These are phyloP conservation scores for Tenthredo notha DNA, from an alignment of 2,888 invertebrate species.

Conservation along the genomic window DNA sequence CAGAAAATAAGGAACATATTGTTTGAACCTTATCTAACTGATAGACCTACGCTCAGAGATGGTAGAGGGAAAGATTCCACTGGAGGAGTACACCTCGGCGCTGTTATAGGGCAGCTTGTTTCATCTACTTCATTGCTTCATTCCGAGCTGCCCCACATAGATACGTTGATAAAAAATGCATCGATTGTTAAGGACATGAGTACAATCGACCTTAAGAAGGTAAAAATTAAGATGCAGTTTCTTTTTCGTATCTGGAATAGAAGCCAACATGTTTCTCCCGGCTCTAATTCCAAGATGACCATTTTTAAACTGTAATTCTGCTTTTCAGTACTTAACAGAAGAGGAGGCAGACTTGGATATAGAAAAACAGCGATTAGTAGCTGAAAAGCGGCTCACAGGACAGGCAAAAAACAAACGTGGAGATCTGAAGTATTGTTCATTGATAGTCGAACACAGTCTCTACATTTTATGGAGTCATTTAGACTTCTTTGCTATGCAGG, in stretches of 20 bases:
- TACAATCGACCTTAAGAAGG: conserved; percentile 80
- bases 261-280: background rate
- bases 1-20: conserved; percentile 74
- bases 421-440: conserved; percentile 83
- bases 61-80: conserved; percentile 68
- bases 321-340: conserved; percentile 67
- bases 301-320: conserved; percentile 29
- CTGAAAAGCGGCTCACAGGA: conserved; percentile 79
- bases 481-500: conserved; percentile 85
- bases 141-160: conserved; percentile 70
- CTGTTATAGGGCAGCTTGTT: conserved; percentile 72
- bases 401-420: conserved; percentile 81
- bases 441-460: conserved; percentile 86
- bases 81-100: conserved; percentile 71
- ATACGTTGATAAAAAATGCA: conserved; percentile 68
- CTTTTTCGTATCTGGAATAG: background rate
- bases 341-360: conserved; percentile 74
- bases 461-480: conserved; percentile 90
- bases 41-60: conserved; percentile 65
- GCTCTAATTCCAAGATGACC: background rate
- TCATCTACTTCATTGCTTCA: conserved; percentile 71
- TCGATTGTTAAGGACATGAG: conserved; percentile 77
- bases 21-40: conserved; percentile 72
- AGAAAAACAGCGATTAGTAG: conserved; percentile 72
- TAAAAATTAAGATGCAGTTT: conserved; percentile 51